phyloP scores from a whole-genome alignment of 2,113 vertebrate species.

The Hyperoodon ampullatus region DNA sequence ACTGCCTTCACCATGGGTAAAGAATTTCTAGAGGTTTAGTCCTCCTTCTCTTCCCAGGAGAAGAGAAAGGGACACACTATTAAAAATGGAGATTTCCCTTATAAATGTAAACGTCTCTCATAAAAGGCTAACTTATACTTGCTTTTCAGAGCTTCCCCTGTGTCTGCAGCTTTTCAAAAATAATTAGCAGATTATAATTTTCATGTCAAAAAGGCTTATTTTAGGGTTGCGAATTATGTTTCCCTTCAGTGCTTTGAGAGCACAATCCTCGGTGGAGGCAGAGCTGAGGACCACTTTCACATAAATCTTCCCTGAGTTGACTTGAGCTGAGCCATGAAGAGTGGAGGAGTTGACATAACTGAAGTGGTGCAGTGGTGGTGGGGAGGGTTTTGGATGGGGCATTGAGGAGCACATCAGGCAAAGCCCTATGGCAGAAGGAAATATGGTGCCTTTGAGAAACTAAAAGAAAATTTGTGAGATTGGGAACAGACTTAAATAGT shows the following conservation, averaged over 20 bases:
- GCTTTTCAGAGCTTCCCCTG: background rate
- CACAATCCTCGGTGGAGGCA: background rate
- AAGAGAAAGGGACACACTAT: background rate
- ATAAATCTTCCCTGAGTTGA: background rate
- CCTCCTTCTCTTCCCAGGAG: background rate
- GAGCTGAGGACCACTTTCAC: background rate
- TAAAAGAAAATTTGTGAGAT: background rate
- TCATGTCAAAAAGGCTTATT: background rate
- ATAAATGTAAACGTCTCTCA: background rate
- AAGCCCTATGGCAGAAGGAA: background rate
- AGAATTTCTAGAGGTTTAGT: background rate
- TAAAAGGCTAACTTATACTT: background rate
- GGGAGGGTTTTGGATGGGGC: background rate
- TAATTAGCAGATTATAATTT: background rate
- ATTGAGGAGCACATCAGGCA: too few relatives aligned
- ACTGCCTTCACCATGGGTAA: background rate
- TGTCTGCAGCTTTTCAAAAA: background rate
- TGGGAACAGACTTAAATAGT: background rate
- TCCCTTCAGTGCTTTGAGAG: background rate
- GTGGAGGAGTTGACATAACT: background rate
- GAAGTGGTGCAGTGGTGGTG: rapidly evolving
- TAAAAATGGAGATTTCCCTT: background rate
- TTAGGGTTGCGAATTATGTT: background rate
- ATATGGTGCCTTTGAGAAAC: background rate
- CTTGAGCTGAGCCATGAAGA: background rate